These are phyloP conservation scores for Sparidentex hasta DNA, from an alignment of 2,797 vertebrate genomes.

Conservation along the genomic window DNA sequence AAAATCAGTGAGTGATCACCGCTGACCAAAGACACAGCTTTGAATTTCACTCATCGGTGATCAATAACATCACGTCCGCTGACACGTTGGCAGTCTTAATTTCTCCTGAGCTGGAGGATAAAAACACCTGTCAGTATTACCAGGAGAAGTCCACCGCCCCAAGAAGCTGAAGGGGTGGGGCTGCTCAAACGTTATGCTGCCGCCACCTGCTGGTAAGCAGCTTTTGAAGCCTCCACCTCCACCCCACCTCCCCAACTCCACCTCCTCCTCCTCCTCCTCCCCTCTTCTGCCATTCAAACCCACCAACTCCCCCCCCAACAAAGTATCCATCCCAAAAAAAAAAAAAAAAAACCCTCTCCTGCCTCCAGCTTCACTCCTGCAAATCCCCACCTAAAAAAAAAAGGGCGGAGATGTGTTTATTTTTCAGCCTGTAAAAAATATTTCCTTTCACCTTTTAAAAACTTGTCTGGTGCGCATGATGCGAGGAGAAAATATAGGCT, in stretches of 20 bases:
- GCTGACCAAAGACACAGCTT: conserved; percentile 42
- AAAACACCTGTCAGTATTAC: conserved; percentile 81
- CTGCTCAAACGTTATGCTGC: conserved; percentile 88
- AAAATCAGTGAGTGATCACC: conserved; percentile 36
- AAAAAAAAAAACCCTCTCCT: conserved; percentile 69
- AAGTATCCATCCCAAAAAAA: conserved; percentile 69
- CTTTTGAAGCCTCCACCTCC: conserved; percentile 82
- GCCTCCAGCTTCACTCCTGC: conserved; percentile 50
- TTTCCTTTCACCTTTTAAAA: conserved; percentile 77
- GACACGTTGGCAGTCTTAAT: conserved; percentile 80
- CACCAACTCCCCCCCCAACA: conserved; percentile 57
- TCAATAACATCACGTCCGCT: conserved; percentile 73
- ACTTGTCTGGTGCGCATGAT: conserved; percentile 51
- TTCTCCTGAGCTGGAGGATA: conserved; percentile 75
- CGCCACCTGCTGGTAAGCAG: conserved; percentile 91
- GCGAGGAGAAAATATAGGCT: conserved; percentile 57
- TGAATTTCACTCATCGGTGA: conserved; percentile 63
- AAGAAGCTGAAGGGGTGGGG: conserved; percentile 85
- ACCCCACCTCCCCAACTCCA: no score
- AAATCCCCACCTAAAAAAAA: conserved; percentile 51
- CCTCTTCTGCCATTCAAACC: conserved; percentile 82
- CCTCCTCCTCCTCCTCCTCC: conserved; percentile 46
- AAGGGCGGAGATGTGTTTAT: conserved; percentile 68
- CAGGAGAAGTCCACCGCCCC: conserved; percentile 71
- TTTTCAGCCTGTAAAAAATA: conserved; percentile 75